Evolutionary conservation across 1,140 invertebrate species (phyloP).

Genomic region (Heliconius congener): DNA sequence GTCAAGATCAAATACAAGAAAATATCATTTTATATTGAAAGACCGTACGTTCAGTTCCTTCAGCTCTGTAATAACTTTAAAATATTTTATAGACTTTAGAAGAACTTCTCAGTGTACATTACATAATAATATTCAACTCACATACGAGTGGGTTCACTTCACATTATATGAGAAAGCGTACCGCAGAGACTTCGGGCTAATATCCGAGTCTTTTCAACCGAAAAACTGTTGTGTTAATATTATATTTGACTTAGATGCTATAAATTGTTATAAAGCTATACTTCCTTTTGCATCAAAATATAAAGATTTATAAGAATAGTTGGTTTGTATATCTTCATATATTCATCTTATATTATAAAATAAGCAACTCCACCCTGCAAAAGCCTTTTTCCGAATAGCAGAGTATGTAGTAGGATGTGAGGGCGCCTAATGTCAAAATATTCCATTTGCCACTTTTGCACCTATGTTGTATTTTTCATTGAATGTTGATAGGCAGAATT

Average conservation of each 20-base stretch:
- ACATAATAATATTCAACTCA: constrained; percentile 12
- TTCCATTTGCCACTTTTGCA: not conserved
- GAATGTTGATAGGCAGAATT: not conserved
- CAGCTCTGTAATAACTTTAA: constrained; percentile 7
- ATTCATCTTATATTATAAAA: too few relatives aligned
- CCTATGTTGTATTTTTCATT: too few relatives aligned
- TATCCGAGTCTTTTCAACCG: constrained; percentile 10
- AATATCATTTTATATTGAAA: constrained; percentile 3
- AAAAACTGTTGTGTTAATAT: constrained; percentile 15
- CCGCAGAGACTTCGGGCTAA: constrained; percentile 11
- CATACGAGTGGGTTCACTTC: constrained; percentile 11
- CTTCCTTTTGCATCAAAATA: not conserved
- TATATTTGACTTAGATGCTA: not conserved
- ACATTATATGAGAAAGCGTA: constrained; percentile 12
- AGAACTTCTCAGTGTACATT: constrained; percentile 2
- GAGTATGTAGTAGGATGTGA: too few relatives aligned
- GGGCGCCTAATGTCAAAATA: too few relatives aligned
- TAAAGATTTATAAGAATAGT: not conserved
- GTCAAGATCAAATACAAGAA: not conserved
- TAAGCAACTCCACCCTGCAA: too few relatives aligned
- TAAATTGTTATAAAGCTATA: not conserved
- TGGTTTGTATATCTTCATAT: too few relatives aligned
- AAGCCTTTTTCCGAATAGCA: too few relatives aligned
- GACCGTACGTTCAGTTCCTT: not conserved
- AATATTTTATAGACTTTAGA: constrained; percentile 6